A percentile compares a stretch with the other conserved stretches of the same genome.
Evolutionary conservation across 1,140 invertebrate genomes (phyloP).

Genomic region (Littorina saxatilis): DNA sequence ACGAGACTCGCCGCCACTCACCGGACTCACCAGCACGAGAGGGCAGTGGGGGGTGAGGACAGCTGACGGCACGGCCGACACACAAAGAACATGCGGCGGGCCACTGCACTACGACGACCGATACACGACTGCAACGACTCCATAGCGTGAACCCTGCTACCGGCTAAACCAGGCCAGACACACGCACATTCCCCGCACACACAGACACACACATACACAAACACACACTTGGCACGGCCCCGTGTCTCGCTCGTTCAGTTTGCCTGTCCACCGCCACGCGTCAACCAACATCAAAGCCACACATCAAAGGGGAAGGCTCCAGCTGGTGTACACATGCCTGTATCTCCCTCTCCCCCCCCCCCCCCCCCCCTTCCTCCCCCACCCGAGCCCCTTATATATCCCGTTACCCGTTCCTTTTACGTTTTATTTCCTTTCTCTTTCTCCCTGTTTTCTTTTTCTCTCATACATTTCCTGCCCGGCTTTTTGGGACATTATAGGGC

Average conservation of each 20-base stretch:
- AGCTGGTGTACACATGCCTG: background rate
- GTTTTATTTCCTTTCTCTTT: background rate
- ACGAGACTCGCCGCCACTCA: no score
- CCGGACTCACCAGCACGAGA: no score
- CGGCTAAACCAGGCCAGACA: slow-evolving; percentile 22
- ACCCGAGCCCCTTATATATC: no score
- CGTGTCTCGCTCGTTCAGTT: slow-evolving; percentile 8
- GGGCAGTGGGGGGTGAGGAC: background rate
- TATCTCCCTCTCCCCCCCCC: background rate
- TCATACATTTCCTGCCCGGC: no score
- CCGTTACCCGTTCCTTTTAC: background rate
- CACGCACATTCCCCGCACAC: background rate
- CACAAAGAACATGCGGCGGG: slow-evolving; percentile 23
- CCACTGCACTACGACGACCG: no score
- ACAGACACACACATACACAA: slow-evolving; percentile 17
- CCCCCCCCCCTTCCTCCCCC: background rate
- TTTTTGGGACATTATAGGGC: no score
- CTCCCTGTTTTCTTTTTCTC: background rate
- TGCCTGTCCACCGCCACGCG: background rate
- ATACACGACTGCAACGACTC: background rate
- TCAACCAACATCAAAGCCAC: background rate
- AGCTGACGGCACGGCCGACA: background rate
- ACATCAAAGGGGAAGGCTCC: background rate
- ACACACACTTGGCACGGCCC: slow-evolving; percentile 6
- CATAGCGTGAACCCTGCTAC: slow-evolving; percentile 21